These are phyloP conservation scores for Channallabes apus DNA, from an alignment of 2,797 vertebrate genomes.

Conservation along the genomic window DNA sequence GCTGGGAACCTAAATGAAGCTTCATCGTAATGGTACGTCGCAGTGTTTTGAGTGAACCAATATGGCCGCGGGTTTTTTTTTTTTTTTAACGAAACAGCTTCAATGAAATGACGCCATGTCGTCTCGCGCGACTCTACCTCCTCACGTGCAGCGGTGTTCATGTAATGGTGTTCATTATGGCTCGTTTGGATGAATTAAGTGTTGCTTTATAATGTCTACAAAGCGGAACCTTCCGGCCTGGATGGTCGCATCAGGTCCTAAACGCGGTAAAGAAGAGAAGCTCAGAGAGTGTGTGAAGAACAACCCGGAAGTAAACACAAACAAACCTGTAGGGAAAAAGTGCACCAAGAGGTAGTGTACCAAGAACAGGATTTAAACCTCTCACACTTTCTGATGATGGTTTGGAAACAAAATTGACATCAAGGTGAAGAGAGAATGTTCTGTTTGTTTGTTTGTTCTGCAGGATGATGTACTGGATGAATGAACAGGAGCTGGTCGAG, in stretches of 20 bases:
- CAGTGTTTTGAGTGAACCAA: too few relatives aligned
- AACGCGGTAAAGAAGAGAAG: not conserved
- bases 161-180: not conserved
- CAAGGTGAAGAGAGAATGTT: not conserved
- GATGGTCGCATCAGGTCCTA: slow-evolving; percentile 37
- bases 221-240: slow-evolving; percentile 50
- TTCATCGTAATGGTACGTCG: too few relatives aligned
- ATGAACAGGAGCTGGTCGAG: slow-evolving; percentile 70
- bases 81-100: too few relatives aligned
- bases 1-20: too few relatives aligned
- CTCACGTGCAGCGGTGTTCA: not conserved
- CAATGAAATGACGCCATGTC: too few relatives aligned
- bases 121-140: too few relatives aligned
- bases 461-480: slow-evolving; percentile 69
- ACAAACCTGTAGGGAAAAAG: not conserved
- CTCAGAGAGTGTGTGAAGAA: not conserved
- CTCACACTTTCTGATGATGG: too few relatives aligned
- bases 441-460: not conserved
- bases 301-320: slow-evolving; percentile 1
- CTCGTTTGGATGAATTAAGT: not conserved
- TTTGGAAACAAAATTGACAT: too few relatives aligned
- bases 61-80: too few relatives aligned
- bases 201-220: slow-evolving; percentile 29
- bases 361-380: not conserved
- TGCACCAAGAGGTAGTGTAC: slow-evolving; percentile 12